phyloP scores from a whole-genome alignment of 2,113 vertebrate genomes.

The Grantiella picta region DNA sequence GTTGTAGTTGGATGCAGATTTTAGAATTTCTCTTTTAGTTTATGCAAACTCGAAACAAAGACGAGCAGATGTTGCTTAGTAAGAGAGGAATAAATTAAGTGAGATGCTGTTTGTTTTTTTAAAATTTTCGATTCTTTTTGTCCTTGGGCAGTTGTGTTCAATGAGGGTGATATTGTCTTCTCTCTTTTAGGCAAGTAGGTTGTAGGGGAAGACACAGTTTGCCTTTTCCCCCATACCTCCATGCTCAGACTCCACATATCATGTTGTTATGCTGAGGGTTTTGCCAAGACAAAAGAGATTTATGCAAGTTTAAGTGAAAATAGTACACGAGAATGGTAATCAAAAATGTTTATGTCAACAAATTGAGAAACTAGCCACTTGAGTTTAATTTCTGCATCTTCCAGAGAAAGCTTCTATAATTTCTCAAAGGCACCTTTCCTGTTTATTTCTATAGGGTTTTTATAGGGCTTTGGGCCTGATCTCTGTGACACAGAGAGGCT shows the following conservation, averaged over 20 bases:
- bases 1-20: background rate
- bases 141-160: background rate
- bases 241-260: fast-evolving
- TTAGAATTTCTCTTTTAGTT: background rate
- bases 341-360: background rate
- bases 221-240: background rate
- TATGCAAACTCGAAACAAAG: background rate
- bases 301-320: background rate
- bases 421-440: background rate
- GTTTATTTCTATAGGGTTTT: background rate
- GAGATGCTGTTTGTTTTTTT: background rate
- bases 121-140: background rate
- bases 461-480: background rate
- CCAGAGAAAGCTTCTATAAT: background rate
- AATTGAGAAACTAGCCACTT: background rate
- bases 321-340: background rate
- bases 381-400: background rate
- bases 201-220: background rate
- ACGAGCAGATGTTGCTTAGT: background rate
- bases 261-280: background rate
- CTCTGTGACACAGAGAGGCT: background rate
- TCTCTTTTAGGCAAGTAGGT: background rate
- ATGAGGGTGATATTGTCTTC: background rate
- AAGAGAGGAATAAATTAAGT: background rate
- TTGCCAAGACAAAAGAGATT: background rate